Evolutionary conservation across 2,113 vertebrate genomes (phyloP).

Genomic region (Aramus guarauna): DNA sequence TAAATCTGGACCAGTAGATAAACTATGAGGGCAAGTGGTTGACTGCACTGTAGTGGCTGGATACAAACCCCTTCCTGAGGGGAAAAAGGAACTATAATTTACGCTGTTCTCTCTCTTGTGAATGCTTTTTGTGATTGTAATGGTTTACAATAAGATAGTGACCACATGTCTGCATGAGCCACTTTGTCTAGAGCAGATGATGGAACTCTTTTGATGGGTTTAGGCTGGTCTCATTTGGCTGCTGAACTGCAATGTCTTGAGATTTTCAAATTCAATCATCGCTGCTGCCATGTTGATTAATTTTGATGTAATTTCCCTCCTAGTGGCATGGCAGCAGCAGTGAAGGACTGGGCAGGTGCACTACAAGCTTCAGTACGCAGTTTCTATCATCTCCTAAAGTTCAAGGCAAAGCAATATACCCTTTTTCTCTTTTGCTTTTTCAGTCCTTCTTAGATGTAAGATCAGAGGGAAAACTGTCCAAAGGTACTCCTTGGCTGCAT

Average conservation of each 20-base stretch:
- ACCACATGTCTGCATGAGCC: neutral
- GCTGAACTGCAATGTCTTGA: neutral
- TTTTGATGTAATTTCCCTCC: neutral
- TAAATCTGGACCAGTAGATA: neutral
- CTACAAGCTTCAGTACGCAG: neutral
- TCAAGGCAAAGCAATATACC: neutral
- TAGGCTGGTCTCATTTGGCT: conserved; percentile 29
- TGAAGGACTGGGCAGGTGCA: neutral
- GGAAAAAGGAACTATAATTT: neutral
- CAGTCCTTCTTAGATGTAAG: neutral
- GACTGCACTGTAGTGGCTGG: neutral
- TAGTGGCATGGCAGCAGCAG: neutral
- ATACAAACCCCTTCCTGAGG: neutral
- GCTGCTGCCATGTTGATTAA: conserved; percentile 5
- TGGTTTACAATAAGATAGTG: neutral
- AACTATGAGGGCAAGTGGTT: accelerated
- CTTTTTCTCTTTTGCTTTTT: neutral
- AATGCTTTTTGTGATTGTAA: neutral
- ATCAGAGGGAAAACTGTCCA: neutral
- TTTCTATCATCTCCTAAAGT: neutral
- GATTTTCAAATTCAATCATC: conserved; percentile 37
- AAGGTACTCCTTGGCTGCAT: neutral
- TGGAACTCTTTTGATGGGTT: neutral
- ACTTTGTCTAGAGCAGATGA: neutral
- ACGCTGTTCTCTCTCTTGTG: accelerated